phyloP scores from a whole-genome alignment of 1,140 invertebrate species.

The Atta texana region DNA sequence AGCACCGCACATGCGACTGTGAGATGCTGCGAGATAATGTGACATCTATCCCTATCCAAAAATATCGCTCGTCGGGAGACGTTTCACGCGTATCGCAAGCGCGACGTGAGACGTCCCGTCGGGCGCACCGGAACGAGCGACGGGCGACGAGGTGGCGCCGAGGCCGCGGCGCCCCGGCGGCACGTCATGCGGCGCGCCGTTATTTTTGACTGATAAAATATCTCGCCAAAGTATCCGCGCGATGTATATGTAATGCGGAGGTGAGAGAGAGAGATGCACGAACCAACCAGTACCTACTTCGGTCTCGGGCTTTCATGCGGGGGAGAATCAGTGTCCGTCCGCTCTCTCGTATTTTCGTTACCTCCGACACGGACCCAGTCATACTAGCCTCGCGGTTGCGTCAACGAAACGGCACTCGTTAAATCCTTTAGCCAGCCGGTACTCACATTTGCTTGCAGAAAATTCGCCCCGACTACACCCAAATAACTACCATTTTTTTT shows the following conservation, averaged over 20 bases:
- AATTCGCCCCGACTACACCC: constrained; percentile 83
- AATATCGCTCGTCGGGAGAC: constrained; percentile 76
- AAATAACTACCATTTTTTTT: constrained; percentile 85
- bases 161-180: constrained; percentile 17
- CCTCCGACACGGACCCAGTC: constrained; percentile 64
- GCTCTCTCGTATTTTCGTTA: constrained; percentile 65
- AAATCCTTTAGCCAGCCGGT: constrained; percentile 76
- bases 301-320: constrained; percentile 62
- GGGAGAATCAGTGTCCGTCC: constrained; percentile 64
- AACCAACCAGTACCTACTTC: constrained; percentile 71
- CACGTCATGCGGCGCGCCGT: constrained; percentile 59
- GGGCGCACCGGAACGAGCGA: no score
- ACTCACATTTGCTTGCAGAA: constrained; percentile 82
- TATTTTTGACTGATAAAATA: constrained; percentile 74
- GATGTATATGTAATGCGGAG: constrained; percentile 75
- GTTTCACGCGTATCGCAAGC: constrained; percentile 62
- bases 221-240: constrained; percentile 19
- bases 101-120: neutral
- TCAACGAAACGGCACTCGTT: constrained; percentile 74
- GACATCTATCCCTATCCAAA: constrained; percentile 80
- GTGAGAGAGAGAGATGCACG: constrained; percentile 70
- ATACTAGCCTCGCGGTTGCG: constrained; percentile 72
- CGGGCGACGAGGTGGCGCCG: neutral
- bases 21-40: constrained; percentile 68
- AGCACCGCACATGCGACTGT: constrained; percentile 33